Base-by-base conservation (phyloP, 1,140 invertebrate species). In the Trichonephila clavipes region DNA sequence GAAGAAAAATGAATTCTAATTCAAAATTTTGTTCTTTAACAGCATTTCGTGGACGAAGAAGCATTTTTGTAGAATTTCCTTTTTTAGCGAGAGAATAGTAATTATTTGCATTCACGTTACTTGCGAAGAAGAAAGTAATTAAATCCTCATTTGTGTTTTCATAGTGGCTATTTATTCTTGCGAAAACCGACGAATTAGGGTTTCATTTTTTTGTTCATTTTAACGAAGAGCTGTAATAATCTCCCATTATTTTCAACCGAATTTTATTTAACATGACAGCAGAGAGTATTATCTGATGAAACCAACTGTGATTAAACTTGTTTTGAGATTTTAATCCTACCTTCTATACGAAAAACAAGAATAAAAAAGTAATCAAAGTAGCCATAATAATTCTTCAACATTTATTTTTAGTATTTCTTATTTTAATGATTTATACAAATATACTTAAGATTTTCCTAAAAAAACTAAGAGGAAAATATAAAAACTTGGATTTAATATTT, bases 91-190 rank as follows among this genome's bases (percentile, higher is more conserved):
- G 18, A 6, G 34, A 10, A 40, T 7, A 16, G 28, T 77, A 18
- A 77, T 77, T 24, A 69, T 69, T 69, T 24, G 21, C 21, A 14
- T n/a, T 34, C 72, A 77, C 72, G 34, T 77, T 18, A 28, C 18
- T 77, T 77, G 6, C 28, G 34, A 34, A 77, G 72, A 77, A 34
- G n/a, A 34, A 34, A 77, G 16, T 28, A 77, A 77, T 77, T 77
- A 77, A 77, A 77, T 77, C 40, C 72, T 14, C 72, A 77, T 77
- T 77, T 77, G 34, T 34, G 72, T 77, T 69, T 40, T 28, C 28
- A 19, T 12, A 77, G 72, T 77, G 34, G 28, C 72, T 77, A 16
- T 77, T 40, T 77, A 34, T 19, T 77, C 28, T 18, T 18, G 28
- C 72, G 28, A 40, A 77, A 77, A 77, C 18, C 72, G 12, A 14